These are phyloP conservation scores for Dendrolimus houi DNA, from an alignment of 2,888 invertebrate species.

Conservation along the genomic window DNA sequence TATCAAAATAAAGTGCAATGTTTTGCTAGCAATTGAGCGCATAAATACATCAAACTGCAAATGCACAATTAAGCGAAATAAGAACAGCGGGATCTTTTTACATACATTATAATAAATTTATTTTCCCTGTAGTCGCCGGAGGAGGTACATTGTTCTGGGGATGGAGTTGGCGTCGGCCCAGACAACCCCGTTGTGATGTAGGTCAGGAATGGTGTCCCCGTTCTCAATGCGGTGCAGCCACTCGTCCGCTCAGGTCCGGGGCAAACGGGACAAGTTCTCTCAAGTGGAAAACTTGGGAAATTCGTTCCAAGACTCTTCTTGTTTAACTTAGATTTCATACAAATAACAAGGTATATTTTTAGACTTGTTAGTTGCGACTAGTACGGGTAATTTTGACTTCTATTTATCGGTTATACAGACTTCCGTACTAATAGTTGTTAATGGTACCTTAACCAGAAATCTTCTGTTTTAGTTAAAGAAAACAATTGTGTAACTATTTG, in stretches of 20 bases:
- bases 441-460: too few species aligned
- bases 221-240: constrained; percentile 32
- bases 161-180: constrained; percentile 57
- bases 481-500: too few species aligned
- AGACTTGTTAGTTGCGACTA: too few species aligned
- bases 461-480: too few species aligned
- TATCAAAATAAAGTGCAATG: background rate
- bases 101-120: constrained; percentile 12
- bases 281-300: constrained; percentile 1
- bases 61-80: background rate
- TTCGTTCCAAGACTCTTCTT: background rate
- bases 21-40: background rate
- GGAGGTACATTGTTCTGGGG: constrained; percentile 20
- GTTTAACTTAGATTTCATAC: background rate
- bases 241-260: constrained; percentile 15
- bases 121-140: constrained; percentile 20
- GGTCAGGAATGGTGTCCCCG: constrained; percentile 60
- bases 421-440: too few species aligned
- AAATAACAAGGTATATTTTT: too few species aligned
- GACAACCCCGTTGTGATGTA: constrained; percentile 52
- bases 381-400: too few species aligned
- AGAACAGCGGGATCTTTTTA: background rate
- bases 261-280: constrained; percentile 15
- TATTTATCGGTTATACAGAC: too few species aligned
- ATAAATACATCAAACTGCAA: background rate